Base-by-base conservation (phyloP, 2,113 vertebrate species). In the Equus przewalskii region DNA sequence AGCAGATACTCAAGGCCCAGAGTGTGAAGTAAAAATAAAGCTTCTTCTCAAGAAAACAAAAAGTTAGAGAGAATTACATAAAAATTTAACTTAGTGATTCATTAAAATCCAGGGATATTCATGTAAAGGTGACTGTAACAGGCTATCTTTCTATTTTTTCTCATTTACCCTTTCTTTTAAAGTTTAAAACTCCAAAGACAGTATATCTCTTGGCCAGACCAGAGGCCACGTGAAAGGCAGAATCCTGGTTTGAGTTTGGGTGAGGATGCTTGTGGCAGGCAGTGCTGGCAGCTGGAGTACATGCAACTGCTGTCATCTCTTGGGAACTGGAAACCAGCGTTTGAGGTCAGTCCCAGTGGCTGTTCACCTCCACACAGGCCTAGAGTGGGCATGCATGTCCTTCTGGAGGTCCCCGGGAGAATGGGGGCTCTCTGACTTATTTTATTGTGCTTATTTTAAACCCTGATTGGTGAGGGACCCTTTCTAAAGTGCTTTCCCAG, bases 381-480 rank as follows among this genome's bases (percentile, higher is more conserved):
- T 30, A 0, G n/a, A 12, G 14, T 36, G 14, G 24, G 14, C 16
- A 7, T 1, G 24, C 0, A 0, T 2, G 7, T 65, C 26, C 7
- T 33, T 19, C n/a, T 8, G 44, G 11, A 11, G 3, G 3, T 8
- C 26, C 28, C 0, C 5, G 33, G 67, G 14, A 67, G 2, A 87
- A 12, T 0, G 5, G 16, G 54, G 19, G 24, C 19, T 41, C 30
- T 88, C 7, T 54, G 56, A 64, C 33, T 49, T 46, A 10, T 44
- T 0, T 5, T 4, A 14, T 41, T 41, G n/a, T 13, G 22, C 2
- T 30, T 67, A 62, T 58, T 84, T 88, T 70, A 28, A 62, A 58
- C 30, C 18, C 69, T 83, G 65, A 16, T 22, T 11, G 3, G 1
- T 5, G 6, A 33, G 22, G 3, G 44, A 19, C 7, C 69, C 36